These are phyloP conservation scores for Gavialis gangeticus DNA, from an alignment of 2,113 vertebrate species.

Conservation along the genomic window DNA sequence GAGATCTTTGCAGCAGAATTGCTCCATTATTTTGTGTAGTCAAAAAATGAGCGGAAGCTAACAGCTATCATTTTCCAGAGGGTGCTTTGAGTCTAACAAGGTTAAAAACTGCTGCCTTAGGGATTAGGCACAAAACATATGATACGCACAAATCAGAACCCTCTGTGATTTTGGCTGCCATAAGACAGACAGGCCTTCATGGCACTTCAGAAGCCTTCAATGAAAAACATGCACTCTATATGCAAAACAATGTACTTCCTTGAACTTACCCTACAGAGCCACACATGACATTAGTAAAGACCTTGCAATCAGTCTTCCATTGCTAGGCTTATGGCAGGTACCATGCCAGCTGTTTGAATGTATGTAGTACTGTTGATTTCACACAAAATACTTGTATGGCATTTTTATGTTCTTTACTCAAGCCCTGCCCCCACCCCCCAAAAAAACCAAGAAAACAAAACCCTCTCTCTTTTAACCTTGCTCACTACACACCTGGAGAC, in stretches of 20 bases:
- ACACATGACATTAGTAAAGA: not conserved
- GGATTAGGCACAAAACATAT: too few species aligned
- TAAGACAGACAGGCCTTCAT: not conserved
- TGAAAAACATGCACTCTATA: not conserved
- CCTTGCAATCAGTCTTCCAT: not conserved
- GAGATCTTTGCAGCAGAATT: too few species aligned
- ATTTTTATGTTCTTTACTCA: conserved; percentile 34
- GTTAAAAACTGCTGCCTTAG: too few species aligned
- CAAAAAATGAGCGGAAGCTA: too few species aligned
- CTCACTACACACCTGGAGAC: not conserved
- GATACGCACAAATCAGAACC: too few species aligned
- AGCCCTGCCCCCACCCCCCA: not conserved
- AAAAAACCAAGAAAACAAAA: conserved; percentile 9
- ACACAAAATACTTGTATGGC: not conserved
- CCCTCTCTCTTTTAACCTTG: not conserved
- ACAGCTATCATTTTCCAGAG: too few species aligned
- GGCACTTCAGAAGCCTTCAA: not conserved
- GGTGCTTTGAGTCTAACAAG: too few species aligned
- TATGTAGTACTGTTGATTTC: not conserved
- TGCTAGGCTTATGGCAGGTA: not conserved
- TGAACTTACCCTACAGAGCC: not conserved
- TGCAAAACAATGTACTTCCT: conserved; percentile 8
- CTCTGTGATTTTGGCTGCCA: not conserved
- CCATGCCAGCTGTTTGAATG: not conserved
- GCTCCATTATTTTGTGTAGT: too few species aligned